Conservation (phyloP, 2,797 vertebrate species). For the Arctocebus calabarensis region DNA sequence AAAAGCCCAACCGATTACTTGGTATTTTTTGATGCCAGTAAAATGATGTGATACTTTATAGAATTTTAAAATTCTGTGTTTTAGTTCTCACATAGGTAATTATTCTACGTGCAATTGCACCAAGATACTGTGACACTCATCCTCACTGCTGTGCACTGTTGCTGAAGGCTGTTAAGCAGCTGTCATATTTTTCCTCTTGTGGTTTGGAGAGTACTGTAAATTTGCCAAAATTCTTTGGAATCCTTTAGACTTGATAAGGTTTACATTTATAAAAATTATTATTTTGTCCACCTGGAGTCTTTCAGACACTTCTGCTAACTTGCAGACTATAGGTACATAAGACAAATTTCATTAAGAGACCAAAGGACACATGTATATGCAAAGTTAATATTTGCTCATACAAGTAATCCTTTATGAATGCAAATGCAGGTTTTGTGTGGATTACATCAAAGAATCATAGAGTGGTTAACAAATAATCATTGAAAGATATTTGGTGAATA, state of each 20-base stretch:
- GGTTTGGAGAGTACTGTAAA: not conserved
- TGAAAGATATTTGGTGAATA: slow-evolving; percentile 53
- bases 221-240: not conserved
- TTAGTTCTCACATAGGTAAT: not conserved
- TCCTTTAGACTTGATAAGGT: not conserved
- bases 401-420: slow-evolving; percentile 40
- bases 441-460: slow-evolving; percentile 51
- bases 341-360: slow-evolving; percentile 45
- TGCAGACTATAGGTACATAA: too few relatives aligned
- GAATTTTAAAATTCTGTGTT: not conserved
- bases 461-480: slow-evolving; percentile 41
- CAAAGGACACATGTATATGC: slow-evolving; percentile 25
- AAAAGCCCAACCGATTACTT: not conserved
- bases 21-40: not conserved
- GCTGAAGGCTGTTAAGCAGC: not conserved
- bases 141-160: rapidly evolving
- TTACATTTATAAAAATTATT: slow-evolving; percentile 20
- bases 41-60: not conserved
- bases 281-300: slow-evolving; percentile 34
- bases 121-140: too few relatives aligned
- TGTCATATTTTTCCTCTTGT: not conserved
- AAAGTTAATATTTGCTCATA: slow-evolving; percentile 63
- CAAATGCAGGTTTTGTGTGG: slow-evolving; percentile 43
- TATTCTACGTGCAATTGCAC: not conserved
- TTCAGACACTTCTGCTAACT: not conserved